phyloP scores from a whole-genome alignment of 2,797 vertebrate genomes.

The Sebastes oblongus region DNA sequence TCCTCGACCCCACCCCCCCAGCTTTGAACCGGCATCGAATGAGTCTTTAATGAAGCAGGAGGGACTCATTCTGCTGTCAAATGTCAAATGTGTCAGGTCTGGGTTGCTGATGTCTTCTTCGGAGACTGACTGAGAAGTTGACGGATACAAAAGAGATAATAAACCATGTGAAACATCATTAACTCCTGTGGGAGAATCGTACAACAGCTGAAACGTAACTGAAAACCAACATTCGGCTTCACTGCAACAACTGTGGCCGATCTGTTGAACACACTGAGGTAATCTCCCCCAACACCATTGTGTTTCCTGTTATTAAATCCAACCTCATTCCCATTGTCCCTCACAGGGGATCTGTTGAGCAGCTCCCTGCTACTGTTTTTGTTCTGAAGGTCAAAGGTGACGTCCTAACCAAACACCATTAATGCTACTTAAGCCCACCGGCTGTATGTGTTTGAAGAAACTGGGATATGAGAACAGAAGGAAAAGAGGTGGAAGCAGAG shows the following conservation, averaged over 20 bases:
- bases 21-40: constrained; percentile 13
- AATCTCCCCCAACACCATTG: constrained; percentile 21
- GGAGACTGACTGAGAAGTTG: neutral
- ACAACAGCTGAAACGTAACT: constrained; percentile 4
- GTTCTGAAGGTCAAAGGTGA: constrained; percentile 57
- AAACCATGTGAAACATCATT: neutral
- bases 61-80: constrained; percentile 20
- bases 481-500: neutral
- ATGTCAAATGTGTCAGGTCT: constrained; percentile 22
- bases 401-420: constrained; percentile 48
- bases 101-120: constrained; percentile 22
- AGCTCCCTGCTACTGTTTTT: constrained; percentile 51
- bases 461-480: neutral
- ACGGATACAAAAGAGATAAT: neutral
- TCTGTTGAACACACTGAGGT: constrained; percentile 17
- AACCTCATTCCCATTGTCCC: constrained; percentile 42
- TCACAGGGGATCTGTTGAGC: constrained; percentile 48
- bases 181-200: neutral
- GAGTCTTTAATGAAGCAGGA: constrained; percentile 1
- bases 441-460: neutral
- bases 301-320: constrained; percentile 65
- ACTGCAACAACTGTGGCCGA: neutral
- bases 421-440: constrained; percentile 16
- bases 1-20: neutral
- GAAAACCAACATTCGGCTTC: constrained; percentile 7